These are phyloP conservation scores for Ictalurus punctatus DNA, from an alignment of 2,113 vertebrate genomes.

Conservation along the genomic window DNA sequence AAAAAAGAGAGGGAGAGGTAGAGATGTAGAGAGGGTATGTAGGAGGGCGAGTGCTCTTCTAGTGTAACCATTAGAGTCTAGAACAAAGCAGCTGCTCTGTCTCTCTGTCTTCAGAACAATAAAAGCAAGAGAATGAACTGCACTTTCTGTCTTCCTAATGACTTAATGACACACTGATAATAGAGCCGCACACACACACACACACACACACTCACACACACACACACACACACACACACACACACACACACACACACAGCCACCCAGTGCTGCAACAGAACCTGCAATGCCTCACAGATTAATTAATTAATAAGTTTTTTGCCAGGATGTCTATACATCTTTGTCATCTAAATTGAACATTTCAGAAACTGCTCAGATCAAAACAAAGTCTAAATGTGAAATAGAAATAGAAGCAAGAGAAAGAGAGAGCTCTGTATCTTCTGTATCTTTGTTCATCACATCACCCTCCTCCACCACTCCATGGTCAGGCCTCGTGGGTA, in stretches of 20 bases:
- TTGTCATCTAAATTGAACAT: neutral
- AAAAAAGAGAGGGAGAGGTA: neutral
- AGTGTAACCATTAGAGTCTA: constrained; percentile 29
- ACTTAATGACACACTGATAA: constrained; percentile 17
- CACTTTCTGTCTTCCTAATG: constrained; percentile 6
- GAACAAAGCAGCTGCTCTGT: constrained; percentile 23
- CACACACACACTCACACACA: neutral
- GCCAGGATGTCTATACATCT: neutral
- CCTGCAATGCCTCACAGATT: neutral
- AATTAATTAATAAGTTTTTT: too few species aligned
- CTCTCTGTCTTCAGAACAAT: constrained; percentile 19
- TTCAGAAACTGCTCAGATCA: neutral
- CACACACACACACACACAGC: constrained; percentile 1
- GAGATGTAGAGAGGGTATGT: neutral
- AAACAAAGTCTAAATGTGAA: neutral
- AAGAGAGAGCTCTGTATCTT: too few species aligned
- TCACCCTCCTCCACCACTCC: neutral
- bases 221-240: constrained; percentile 1
- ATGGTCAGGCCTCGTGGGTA: constrained; percentile 13
- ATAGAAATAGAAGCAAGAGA: neutral
- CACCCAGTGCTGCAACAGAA: neutral
- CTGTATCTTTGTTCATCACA: constrained; percentile 1
- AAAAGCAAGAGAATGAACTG: constrained; percentile 23
- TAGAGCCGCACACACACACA: neutral
- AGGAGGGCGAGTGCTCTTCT: constrained; percentile 14